Evolutionary conservation across 2,113 vertebrate genomes (phyloP), one percentile per base, ranked within the genome.

Genomic region (Erpornis zantholeuca): DNA sequence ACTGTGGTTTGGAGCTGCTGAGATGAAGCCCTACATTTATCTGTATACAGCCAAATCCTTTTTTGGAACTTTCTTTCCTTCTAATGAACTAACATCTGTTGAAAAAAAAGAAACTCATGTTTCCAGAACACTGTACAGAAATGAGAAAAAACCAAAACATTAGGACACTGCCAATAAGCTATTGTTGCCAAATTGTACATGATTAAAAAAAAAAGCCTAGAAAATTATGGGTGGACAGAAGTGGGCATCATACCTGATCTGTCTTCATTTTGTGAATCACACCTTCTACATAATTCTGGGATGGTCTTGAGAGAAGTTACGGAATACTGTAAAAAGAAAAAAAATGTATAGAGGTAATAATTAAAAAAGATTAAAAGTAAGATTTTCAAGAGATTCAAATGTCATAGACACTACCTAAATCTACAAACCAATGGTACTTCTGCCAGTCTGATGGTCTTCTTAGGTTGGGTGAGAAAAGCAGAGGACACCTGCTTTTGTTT

Each of bases 251-350:
- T 97, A 99, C 99, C 99, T 98, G 99, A 96, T 97, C 99, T 98
- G 90, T 99, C 99, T 97, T 99, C 99, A 9, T 97, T 98, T 86
- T 97, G 98, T 2, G 98, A 97, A 89, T 99, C 99, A 87, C 98
- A 99, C 97, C 99, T 98, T 96, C 99, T 98, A 95, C 99, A 99
- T 94, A 99, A 97, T 96, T 99, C 99, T 50, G 99, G 99, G 95
- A 99, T 99, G 96, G 98, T 99, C 98, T 99, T 99, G 95, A 99
- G 98, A 60, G 99, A 99, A 22, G 99, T 98, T 94, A 99, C 98
- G 50, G 99, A 98, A 95, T 99, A 99, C 99, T 99, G 97, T 47
- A 66, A 97, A 97, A 94, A 21, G 16, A 72, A 91, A 94, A 42
- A 96, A 93, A 96, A 45, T 2, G 6, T 12, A 44, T 28, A 23